phyloP scores from a whole-genome alignment of 2,113 vertebrate genomes.

The Paedocypris sp. region DNA sequence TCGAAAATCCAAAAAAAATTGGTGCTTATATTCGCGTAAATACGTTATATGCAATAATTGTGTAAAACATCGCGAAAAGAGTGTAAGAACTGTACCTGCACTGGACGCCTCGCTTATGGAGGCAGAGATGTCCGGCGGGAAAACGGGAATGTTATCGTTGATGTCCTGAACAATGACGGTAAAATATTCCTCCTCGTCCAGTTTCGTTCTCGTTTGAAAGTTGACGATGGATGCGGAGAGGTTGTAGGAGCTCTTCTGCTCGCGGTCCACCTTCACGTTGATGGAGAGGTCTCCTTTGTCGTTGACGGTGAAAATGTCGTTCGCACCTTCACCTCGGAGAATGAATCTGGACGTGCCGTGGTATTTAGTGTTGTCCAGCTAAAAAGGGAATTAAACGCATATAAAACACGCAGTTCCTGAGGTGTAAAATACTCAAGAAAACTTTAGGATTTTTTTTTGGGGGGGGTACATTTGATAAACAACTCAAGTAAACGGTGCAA shows the following conservation, averaged over 20 bases:
- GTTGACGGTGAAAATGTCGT: conserved; percentile 71
- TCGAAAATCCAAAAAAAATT: too few species aligned
- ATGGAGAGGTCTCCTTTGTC: conserved; percentile 67
- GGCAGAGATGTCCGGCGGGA: conserved; percentile 61
- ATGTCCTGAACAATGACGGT: conserved; percentile 74
- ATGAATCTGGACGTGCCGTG: conserved; percentile 48
- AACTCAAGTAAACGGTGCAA: too few species aligned
- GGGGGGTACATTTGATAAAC: too few species aligned
- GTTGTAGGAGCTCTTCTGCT: conserved; percentile 65
- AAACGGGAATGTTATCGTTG: conserved; percentile 82
- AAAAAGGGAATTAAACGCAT: not conserved
- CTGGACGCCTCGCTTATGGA: conserved; percentile 75
- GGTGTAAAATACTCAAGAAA: not conserved
- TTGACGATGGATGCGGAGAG: conserved; percentile 69
- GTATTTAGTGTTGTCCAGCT: conserved; percentile 74
- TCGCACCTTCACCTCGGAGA: conserved; percentile 70
- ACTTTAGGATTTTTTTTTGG: not conserved
- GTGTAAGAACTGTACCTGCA: too few species aligned
- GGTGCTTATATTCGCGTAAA: too few species aligned
- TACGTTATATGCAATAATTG: too few species aligned
- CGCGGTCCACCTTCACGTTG: conserved; percentile 72
- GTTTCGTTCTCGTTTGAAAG: conserved; percentile 36
- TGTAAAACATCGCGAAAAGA: too few species aligned
- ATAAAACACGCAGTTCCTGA: too few species aligned
- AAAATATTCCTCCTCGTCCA: conserved; percentile 70